These are phyloP conservation scores for Hippoglossus hippoglossus DNA, from an alignment of 2,797 vertebrate species.

Conservation along the genomic window DNA sequence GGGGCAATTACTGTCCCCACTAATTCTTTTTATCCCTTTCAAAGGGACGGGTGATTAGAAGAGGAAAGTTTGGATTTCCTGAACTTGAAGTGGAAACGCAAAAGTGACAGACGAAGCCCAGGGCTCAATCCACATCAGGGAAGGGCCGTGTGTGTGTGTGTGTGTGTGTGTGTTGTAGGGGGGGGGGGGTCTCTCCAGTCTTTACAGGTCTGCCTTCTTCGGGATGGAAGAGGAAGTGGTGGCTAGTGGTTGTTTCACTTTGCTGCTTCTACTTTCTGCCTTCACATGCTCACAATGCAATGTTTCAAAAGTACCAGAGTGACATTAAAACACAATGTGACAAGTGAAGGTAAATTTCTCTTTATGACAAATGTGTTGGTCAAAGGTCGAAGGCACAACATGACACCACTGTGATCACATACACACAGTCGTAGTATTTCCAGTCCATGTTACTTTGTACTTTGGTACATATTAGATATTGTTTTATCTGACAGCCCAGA, in stretches of 20 bases:
- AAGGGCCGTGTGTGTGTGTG: slow-evolving; percentile 42
- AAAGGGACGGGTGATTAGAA: slow-evolving; percentile 86
- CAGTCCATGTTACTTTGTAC: too few species aligned
- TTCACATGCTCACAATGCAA: slow-evolving; percentile 16
- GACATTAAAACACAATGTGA: slow-evolving; percentile 45
- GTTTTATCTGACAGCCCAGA: too few species aligned
- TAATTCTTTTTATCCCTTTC: slow-evolving; percentile 86
- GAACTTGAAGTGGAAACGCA: slow-evolving; percentile 89
- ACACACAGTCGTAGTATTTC: too few species aligned
- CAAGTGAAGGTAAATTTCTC: neutral
- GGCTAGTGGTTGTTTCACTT: slow-evolving; percentile 19
- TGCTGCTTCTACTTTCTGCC: slow-evolving; percentile 15
- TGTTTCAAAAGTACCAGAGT: slow-evolving; percentile 28
- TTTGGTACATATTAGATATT: too few species aligned
- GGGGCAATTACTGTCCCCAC: slow-evolving; percentile 79
- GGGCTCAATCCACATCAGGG: slow-evolving; percentile 84
- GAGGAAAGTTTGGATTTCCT: slow-evolving; percentile 90
- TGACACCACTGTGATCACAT: too few species aligned
- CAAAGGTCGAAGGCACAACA: too few species aligned
- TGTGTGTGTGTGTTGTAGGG: slow-evolving; percentile 28
- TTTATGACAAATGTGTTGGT: neutral
- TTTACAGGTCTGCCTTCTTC: neutral
- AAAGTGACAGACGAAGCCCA: slow-evolving; percentile 84
- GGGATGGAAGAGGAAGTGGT: slow-evolving; percentile 17
- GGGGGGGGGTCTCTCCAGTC: neutral